Base-by-base conservation (phyloP, 2,888 invertebrate genomes). In the Melangyna quadrimaculata region DNA sequence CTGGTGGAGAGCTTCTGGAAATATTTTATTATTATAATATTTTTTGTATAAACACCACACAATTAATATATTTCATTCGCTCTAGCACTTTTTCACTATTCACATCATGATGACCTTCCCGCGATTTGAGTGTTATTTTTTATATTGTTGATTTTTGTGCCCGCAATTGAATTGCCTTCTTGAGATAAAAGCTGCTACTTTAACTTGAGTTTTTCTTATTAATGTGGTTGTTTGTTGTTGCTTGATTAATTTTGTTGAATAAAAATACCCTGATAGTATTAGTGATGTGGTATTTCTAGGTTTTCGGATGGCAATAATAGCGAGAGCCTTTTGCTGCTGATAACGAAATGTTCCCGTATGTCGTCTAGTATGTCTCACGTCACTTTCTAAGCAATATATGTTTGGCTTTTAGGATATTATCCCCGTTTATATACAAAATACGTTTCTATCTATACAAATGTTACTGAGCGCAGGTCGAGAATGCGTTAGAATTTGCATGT, bases 331-430 rank as follows among this genome's bases (percentile, higher is more conserved):
- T 19, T 65, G 65, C 43, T 45, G 32, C 35, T 67, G 79, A 84
- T 84, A 80, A 84, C 71, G 29, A 65, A 55, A 29, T 72, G 53
- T 43, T 71, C 45, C 27, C 72, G 51, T 53, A 78, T 61, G 40
- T 72, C 17, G 75, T 71, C n/a, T n/a, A n/a, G n/a, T n/a, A n/a
- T n/a, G 55, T 74, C 67, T 79, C 84, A 80, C 84, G 79, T 79
- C 71, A 84, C 71, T 75, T 79, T 79, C 53, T 51, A 32, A 67
- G 70, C 24, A 63, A 69, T 55, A 55, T 63, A 57, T 74, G 73
- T 71, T 79, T 37, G 65, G 43, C 59, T 79, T 22, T 37, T 61
- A 69, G 57, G 72, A 61, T 45, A 79, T 79, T 61, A 67, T 51
- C 69, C 79, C 77, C 51, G 48, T 78, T 40, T 9, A 40, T 57